Base-by-base conservation (phyloP, 2,888 invertebrate genomes). In the Pheosia tremula region DNA sequence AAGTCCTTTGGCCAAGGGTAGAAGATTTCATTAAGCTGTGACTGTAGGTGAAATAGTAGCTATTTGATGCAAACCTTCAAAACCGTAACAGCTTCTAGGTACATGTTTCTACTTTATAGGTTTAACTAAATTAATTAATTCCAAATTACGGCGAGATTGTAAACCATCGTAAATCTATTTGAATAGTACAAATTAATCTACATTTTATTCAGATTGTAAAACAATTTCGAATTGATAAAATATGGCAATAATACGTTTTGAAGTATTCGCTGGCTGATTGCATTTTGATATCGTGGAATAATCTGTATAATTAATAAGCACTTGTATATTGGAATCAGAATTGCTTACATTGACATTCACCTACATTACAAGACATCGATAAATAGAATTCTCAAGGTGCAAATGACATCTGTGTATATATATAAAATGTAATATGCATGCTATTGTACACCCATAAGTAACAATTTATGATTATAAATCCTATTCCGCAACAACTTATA, bases 371-470 rank as follows among this genome's bases (percentile, higher is more conserved):
- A 71, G 66, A 54, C 68, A 71, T 75, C 67, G 70, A 61, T 63
- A 61, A 63, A 64, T 66, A 68, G 59, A 67, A 73, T 69, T 62
- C 68, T 72, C 69, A 75, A 64, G 71, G 75, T 68, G 58, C 50
- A 59, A 61, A 61, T 67, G 63, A 53, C 74, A 75, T 72, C 71
- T 78, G 74, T 71, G 57, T 70, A 67, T 72, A 78, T 59, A 72
- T 45, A 41, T 59, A 63, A 10, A 3, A 8, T 3, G 43, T 8
- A 43, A 9, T 9, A 43, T 7, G 3, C 7, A 43, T 43, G 43
- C 43, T 43, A 43, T 10, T 43, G 43, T 43, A 43, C 0, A 9
- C 43, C 24, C 24, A 24, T 24, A 24, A 24, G 24, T 24, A 24
- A 24, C 2, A 24, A 24, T 24, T 24, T 24, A 24, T 24, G 24